phyloP scores from a whole-genome alignment of 2,888 invertebrate species.

The Dynastes maya region DNA sequence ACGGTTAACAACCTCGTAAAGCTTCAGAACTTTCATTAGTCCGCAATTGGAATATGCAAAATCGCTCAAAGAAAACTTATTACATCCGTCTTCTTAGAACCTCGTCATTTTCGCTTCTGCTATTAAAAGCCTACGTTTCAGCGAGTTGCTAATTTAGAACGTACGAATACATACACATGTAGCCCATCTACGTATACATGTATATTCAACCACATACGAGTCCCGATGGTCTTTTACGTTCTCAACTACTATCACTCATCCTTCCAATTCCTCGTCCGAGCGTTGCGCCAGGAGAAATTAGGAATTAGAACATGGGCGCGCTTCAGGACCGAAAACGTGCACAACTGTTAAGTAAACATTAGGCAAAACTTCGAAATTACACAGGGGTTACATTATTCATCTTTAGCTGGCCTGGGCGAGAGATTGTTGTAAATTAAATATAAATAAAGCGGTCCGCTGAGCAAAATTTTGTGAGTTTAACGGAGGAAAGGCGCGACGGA shows the following conservation, averaged over 20 bases:
- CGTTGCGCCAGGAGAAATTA: neutral
- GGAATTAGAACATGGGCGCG: neutral
- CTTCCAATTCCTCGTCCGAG: neutral
- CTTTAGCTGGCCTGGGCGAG: slow-evolving; percentile 12
- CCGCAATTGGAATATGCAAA: too few relatives aligned
- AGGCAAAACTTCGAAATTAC: slow-evolving; percentile 35
- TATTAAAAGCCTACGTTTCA: neutral
- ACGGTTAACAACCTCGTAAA: too few relatives aligned
- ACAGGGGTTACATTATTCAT: slow-evolving; percentile 28
- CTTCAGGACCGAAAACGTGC: neutral
- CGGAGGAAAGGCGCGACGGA: neutral
- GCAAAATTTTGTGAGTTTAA: slow-evolving; percentile 12
- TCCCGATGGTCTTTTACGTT: too few relatives aligned
- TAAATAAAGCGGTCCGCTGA: slow-evolving; percentile 20
- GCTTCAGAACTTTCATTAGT: too few relatives aligned
- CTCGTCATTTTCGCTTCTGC: neutral
- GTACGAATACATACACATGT: neutral
- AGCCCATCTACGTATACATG: neutral
- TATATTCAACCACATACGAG: too few relatives aligned
- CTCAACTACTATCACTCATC: neutral
- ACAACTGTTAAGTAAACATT: slow-evolving; percentile 38
- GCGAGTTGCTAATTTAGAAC: too few relatives aligned
- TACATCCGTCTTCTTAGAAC: neutral
- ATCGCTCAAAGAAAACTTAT: slow-evolving; percentile 1
- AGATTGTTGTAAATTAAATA: slow-evolving; percentile 32